Conservation (phyloP, 2,888 invertebrate genomes). For the Theretra japonica region DNA sequence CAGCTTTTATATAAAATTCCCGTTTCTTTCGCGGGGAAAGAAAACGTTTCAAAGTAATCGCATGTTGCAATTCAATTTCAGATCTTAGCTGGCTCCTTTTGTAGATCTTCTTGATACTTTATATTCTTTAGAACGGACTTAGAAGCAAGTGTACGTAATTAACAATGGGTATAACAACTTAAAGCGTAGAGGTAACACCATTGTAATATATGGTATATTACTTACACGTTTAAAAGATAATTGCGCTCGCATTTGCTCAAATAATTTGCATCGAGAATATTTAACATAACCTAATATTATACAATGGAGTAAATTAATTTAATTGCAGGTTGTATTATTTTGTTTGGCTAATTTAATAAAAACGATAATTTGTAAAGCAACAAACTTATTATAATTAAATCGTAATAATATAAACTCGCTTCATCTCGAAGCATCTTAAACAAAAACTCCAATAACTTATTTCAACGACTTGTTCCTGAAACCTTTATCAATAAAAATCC, state of each 20-base stretch:
- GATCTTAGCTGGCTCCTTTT: neutral
- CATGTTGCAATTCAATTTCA: constrained; percentile 35
- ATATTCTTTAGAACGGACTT: constrained; percentile 25
- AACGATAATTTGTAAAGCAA: neutral
- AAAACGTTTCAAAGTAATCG: constrained; percentile 28
- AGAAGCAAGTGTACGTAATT: too few species aligned
- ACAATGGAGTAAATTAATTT: too few species aligned
- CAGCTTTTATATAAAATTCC: constrained; percentile 60
- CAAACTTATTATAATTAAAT: neutral
- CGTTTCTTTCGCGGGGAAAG: constrained; percentile 36
- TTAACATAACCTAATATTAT: too few species aligned
- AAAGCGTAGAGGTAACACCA: too few species aligned
- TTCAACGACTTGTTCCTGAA: neutral
- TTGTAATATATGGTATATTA: too few species aligned
- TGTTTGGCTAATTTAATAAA: too few species aligned
- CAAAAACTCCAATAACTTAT: neutral
- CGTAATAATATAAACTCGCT: neutral
- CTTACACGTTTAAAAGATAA: too few species aligned
- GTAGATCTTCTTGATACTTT: constrained; percentile 12
- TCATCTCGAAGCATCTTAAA: neutral
- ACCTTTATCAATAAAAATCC: neutral
- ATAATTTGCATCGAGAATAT: too few species aligned
- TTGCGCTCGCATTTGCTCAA: too few species aligned
- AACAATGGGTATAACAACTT: too few species aligned
- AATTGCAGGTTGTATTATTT: too few species aligned